Conservation (phyloP, 2,797 vertebrate species). For the Rousettus madagascariensis region DNA sequence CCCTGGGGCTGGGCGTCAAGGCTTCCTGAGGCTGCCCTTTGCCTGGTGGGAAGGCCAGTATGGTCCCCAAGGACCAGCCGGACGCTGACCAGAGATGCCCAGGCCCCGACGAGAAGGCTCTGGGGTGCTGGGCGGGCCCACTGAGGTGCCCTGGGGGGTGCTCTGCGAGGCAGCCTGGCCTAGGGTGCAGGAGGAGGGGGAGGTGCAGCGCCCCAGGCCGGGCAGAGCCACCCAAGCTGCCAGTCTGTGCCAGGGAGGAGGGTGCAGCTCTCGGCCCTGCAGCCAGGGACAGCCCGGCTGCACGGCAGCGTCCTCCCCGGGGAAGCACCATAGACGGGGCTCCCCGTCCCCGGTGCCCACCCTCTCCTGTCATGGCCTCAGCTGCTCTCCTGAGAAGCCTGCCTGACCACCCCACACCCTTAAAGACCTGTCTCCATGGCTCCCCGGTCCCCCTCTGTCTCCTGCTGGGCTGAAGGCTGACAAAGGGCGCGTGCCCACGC, state of each 20-base stretch:
- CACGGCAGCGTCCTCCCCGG: not conserved
- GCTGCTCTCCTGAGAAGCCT: not conserved
- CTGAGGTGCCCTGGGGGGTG: not conserved
- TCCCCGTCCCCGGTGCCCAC: not conserved
- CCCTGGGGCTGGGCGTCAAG: not conserved
- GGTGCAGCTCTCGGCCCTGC: not conserved
- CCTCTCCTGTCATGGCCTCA: not conserved
- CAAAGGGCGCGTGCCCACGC: fast-evolving
- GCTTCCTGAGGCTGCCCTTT: too few species aligned
- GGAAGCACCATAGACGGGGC: too few species aligned
- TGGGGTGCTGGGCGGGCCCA: not conserved
- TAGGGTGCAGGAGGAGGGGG: not conserved
- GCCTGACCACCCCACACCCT: not conserved
- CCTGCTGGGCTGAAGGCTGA: not conserved
- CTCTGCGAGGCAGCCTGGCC: not conserved
- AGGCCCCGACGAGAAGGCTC: too few species aligned
- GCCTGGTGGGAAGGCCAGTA: too few species aligned
- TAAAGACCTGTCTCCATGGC: not conserved
- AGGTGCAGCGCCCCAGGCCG: not conserved
- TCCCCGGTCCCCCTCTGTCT: not conserved
- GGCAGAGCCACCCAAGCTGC: not conserved
- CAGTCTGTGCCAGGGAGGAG: not conserved
- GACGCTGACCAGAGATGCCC: too few species aligned
- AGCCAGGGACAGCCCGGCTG: too few species aligned
- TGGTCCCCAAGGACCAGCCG: not conserved